A percentile compares a stretch with the other conserved stretches of the same genome.
Evolutionary conservation across 1,140 invertebrate species (phyloP).

Genomic region (Magallana ariakensis): DNA sequence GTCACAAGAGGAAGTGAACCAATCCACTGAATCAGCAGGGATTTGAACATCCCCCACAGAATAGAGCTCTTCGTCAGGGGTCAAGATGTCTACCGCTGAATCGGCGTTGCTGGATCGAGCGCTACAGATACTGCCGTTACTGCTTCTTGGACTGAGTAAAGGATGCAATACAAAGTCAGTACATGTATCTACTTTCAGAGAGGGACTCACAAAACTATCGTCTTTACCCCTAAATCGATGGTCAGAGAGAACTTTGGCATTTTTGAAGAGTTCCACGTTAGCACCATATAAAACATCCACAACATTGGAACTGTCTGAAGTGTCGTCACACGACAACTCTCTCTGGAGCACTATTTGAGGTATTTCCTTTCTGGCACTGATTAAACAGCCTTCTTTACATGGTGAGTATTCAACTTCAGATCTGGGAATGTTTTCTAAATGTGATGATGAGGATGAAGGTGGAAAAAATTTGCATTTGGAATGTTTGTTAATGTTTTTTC

Average conservation of each 20-base stretch:
- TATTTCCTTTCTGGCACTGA: background rate
- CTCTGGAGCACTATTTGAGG: conserved; percentile 8
- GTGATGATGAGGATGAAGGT: background rate
- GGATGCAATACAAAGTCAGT: conserved; percentile 42
- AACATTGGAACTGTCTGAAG: background rate
- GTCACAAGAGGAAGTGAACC: conserved; percentile 41
- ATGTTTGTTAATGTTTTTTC: background rate
- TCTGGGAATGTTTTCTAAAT: conserved; percentile 1
- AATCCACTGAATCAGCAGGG: conserved; percentile 45
- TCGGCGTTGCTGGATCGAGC: conserved; percentile 64
- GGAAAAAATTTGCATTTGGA: background rate
- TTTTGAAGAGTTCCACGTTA: conserved; percentile 6
- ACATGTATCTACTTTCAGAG: conserved; percentile 39
- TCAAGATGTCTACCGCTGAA: conserved; percentile 63
- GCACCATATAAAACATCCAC: background rate
- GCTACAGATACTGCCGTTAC: conserved; percentile 63
- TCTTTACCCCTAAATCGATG: conserved; percentile 5
- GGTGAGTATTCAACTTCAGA: background rate
- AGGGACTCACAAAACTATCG: conserved; percentile 19
- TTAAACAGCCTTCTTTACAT: background rate
- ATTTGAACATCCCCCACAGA: background rate
- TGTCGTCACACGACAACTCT: background rate
- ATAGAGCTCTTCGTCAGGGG: conserved; percentile 60
- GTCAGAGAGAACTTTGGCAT: conserved; percentile 36
- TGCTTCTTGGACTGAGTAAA: conserved; percentile 59